Evolutionary conservation across 2,888 invertebrate species (phyloP), one percentile per base, ranked within the genome.

Genomic region (Dascillus cervinus): DNA sequence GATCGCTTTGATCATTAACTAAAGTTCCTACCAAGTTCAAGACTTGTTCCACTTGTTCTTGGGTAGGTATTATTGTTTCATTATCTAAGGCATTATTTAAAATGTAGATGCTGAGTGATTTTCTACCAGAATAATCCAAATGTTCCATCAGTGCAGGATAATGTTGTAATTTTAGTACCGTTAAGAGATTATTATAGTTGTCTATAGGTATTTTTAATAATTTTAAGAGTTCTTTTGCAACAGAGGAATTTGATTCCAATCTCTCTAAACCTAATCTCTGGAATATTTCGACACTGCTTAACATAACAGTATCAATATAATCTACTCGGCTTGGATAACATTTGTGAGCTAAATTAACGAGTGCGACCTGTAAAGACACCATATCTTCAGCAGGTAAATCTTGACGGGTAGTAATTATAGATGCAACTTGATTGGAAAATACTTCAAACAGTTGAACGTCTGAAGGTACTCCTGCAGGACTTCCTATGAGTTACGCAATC

Each of bases 321-420:
- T 91, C 88, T 9, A 92, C 81, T 53, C 88, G 77, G 56, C 92
- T 89, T 0, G 94, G 90, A 67, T 98, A 98, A 58, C 96, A 96
- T 55, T 95, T 91, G 54, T 96, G 83, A 0, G 97, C 95, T 41
- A 99, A 69, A 65, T 91, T 92, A 32, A 97, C 79, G 23, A 98
- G 69, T 3, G 97, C 87, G 31, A 96, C 89, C 71, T 98, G 95
- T 32, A 98, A 71, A 4, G 95, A 83, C 10, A 98, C 81, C 58
- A 94, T 91, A 65, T 98, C 97, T 66, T 98, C 97, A 11, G 87
- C 67, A 0, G 95, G 89, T 84, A 98, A 89, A 60, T 96, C 91
- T 37, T 84, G 84, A 23, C 97, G 82, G 39, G 84, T 89, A 79
- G 91, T 66, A 39, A 96, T 92, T 47, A 97, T 94, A 36, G 86